Evolutionary conservation across 2,888 invertebrate genomes (phyloP).

Genomic region (Cheilosia variabilis): DNA sequence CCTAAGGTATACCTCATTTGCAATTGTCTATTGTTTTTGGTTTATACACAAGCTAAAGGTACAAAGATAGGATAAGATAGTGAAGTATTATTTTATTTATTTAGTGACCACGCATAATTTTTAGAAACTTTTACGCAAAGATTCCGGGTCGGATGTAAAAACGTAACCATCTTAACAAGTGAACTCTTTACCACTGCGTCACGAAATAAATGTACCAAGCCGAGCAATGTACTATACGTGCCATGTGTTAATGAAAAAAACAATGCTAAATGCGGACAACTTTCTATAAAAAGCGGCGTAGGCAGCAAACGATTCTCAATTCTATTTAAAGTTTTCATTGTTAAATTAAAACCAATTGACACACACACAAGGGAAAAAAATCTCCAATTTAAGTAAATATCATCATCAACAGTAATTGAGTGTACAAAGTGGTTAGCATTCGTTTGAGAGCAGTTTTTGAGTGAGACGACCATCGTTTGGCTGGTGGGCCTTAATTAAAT

Average conservation of each 20-base stretch:
- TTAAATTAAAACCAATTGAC: conserved; percentile 31
- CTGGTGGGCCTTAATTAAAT: conserved; percentile 31
- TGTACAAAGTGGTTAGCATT: conserved; percentile 8
- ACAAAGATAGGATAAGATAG: too few relatives aligned
- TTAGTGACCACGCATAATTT: too few relatives aligned
- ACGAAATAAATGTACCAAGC: not conserved
- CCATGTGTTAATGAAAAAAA: not conserved
- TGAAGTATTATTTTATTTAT: too few relatives aligned
- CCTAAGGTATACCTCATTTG: too few relatives aligned
- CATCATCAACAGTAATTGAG: conserved; percentile 29
- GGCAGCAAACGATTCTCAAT: not conserved
- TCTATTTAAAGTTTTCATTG: conserved; percentile 16
- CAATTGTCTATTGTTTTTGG: too few relatives aligned
- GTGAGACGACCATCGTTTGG: conserved; percentile 30
- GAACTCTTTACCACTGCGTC: too few relatives aligned
- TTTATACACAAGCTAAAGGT: too few relatives aligned
- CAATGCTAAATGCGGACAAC: not conserved
- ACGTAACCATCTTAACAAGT: too few relatives aligned
- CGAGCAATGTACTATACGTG: not conserved
- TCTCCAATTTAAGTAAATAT: not conserved
- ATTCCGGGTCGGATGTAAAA: too few relatives aligned
- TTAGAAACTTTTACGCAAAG: too few relatives aligned
- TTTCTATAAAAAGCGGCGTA: conserved; percentile 2
- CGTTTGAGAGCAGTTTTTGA: conserved; percentile 29
- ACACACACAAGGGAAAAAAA: not conserved